These are phyloP conservation scores for Melanophora roralis DNA, from an alignment of 2,888 invertebrate species.

Conservation along the genomic window DNA sequence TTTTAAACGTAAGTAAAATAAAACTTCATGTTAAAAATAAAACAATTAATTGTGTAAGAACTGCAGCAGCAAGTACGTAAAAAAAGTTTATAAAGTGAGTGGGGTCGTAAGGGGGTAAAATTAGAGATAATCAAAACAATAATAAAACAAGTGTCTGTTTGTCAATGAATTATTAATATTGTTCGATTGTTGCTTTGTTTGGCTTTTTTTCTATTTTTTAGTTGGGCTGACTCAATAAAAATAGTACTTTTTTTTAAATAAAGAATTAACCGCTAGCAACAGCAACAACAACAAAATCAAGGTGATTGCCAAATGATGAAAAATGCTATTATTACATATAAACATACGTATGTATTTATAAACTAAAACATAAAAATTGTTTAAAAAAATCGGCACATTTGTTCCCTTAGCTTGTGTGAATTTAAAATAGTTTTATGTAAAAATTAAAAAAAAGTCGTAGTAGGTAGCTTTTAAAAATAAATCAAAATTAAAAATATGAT, in stretches of 20 bases:
- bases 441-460: conserved; percentile 26
- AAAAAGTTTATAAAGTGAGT: background rate
- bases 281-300: conserved; percentile 37
- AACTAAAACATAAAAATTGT: background rate
- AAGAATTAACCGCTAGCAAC: conserved; percentile 27
- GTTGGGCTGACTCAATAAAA: conserved; percentile 15
- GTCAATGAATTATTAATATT: conserved; percentile 35
- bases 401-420: background rate
- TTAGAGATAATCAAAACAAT: background rate
- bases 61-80: background rate
- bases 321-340: too few relatives aligned
- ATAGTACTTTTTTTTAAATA: conserved; percentile 31
- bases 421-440: background rate
- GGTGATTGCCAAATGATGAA: conserved; percentile 50
- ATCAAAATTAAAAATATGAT: conserved; percentile 1
- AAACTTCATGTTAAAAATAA: conserved; percentile 13
- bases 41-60: conserved; percentile 16
- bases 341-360: too few relatives aligned
- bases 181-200: conserved; percentile 16
- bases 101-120: background rate
- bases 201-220: background rate
- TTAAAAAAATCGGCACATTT: conserved; percentile 11
- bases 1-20: conserved; percentile 58
- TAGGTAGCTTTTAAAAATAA: conserved; percentile 14
- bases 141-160: conserved; percentile 53